Conservation (phyloP, 2,797 vertebrate genomes). For the Oophaga sylvatica region DNA sequence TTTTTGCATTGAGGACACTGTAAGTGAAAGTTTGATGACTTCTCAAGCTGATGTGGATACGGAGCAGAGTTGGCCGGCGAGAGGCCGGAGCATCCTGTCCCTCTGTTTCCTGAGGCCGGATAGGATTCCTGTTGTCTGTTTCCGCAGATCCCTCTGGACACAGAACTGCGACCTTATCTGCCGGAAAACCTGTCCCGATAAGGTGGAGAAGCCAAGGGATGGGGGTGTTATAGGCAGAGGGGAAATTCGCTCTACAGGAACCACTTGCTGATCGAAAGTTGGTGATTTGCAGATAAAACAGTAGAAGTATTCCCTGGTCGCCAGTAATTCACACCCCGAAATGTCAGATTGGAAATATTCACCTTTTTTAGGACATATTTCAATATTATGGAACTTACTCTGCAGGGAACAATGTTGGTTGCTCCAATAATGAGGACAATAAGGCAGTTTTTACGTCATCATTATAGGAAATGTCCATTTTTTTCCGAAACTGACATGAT, state of each 20-base stretch:
- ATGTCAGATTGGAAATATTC: background rate
- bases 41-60: constrained; percentile 9
- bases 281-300: constrained; percentile 16
- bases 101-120: constrained; percentile 55
- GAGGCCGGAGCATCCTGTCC: constrained; percentile 49
- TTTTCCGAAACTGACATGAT: too few species aligned
- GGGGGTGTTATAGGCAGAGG: background rate
- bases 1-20: background rate
- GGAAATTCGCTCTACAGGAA: constrained; percentile 3
- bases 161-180: constrained; percentile 45
- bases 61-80: background rate
- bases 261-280: constrained; percentile 9
- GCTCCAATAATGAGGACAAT: background rate
- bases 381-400: background rate
- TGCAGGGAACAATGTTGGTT: background rate
- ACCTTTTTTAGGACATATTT: background rate
- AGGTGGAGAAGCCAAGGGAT: background rate
- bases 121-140: constrained; percentile 50
- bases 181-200: constrained; percentile 55
- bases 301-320: constrained; percentile 1
- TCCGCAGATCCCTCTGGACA: constrained; percentile 54
- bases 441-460: too few species aligned
- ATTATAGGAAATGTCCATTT: too few species aligned
- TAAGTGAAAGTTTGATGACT: constrained; percentile 39
- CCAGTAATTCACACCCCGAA: constrained; percentile 42